Base-by-base conservation (phyloP, 2,888 invertebrate genomes). In the Didymodactylos carnosus region DNA sequence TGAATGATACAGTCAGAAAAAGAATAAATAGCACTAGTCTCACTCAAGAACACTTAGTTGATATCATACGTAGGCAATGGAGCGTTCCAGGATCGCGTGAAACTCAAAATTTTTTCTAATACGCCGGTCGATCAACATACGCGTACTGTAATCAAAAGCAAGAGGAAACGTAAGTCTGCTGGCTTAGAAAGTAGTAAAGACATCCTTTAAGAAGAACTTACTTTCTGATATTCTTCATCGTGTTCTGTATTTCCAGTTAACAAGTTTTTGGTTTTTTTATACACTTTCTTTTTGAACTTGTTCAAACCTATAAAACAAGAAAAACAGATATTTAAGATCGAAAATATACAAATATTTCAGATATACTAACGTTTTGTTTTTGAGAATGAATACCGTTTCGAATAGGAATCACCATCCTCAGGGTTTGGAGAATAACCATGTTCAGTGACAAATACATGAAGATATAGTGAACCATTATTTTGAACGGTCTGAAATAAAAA, bases 391-490 rank as follows among this genome's bases (percentile, higher is more conserved):
- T 35, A 69, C 39, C 72, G 72, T 71, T 69, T 41, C 41, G 51
- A 71, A 73, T 62, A 73, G 29, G 41, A 39, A 27, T 71, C 71
- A 25, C 53, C 41, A 27, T 87, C 86, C 25, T 86, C 84, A 0
- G 92, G 90, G 84, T 94, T 88, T 2, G 92, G 92, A 75, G 90
- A 89, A 80, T 89, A 79, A 0, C 94, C 95, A 74, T 86, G 84
- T 78, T 88, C 88, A 0, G 92, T 91, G 27, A 94, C 84, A 83
- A 89, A 97, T 0, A 91, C 89, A 85, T 99, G 97, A 72, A 98
- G 83, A 83, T 88, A 99, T 77, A 97, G 86, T 0, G 94, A 91
- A 8, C 94, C 95, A 86, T 99, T 99, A 80, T 90, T 72, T 76
- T 70, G 71, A 25, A 76, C 40, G 39, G 19, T 76, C 72, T n/a